A percentile compares a stretch with the other conserved stretches of the same genome.
Conservation (phyloP, 2,113 vertebrate genomes). For the Lichenostomus cassidix region DNA sequence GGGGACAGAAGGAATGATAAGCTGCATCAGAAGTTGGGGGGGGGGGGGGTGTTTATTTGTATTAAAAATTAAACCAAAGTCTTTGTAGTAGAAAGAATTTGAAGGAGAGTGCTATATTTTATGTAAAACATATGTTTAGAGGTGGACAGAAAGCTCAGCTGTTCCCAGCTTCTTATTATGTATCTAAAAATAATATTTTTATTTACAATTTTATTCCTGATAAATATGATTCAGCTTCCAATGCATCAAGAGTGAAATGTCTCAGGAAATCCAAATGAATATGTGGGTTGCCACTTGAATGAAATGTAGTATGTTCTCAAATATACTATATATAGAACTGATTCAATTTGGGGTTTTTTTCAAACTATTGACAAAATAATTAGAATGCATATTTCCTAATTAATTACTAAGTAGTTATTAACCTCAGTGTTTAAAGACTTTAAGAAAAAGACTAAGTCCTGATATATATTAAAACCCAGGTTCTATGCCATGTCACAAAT, state of each 20-base stretch:
- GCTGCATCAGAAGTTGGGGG: neutral
- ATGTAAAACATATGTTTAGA: neutral
- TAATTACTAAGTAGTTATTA: neutral
- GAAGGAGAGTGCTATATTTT: neutral
- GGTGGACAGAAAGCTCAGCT: neutral
- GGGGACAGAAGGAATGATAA: neutral
- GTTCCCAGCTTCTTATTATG: neutral
- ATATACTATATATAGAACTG: neutral
- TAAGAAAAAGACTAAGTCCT: neutral
- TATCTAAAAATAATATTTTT: neutral
- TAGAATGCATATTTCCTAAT: neutral
- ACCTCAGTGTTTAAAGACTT: neutral
- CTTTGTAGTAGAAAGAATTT: neutral
- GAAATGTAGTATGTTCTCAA: neutral
- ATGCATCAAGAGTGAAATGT: neutral
- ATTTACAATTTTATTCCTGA: neutral
- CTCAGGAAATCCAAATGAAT: neutral
- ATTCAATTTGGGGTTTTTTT: rapidly evolving
- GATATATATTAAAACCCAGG: neutral
- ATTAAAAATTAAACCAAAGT: neutral
- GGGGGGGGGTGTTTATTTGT: neutral
- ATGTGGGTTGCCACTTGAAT: neutral
- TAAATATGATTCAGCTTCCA: neutral
- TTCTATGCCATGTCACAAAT: neutral
- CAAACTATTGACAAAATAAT: neutral